Base-by-base conservation (phyloP, 2,888 invertebrate species). In the Dendrolimus houi region DNA sequence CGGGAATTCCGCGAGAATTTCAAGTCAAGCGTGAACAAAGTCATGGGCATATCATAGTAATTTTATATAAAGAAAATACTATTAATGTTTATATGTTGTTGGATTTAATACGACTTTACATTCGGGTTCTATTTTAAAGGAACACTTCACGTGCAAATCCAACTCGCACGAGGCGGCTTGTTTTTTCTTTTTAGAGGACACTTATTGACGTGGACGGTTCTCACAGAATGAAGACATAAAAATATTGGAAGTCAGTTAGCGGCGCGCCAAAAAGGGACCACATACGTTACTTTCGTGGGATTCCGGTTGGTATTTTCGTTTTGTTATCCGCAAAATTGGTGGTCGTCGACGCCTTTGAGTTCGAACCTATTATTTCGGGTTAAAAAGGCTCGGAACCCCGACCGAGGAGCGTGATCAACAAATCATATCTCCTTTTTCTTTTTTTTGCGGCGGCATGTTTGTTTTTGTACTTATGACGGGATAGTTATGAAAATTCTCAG, bases 151-250 rank as follows among this genome's bases (percentile, higher is more conserved):
- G 29, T 29, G 29, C 29, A 29, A 29, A 29, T 29, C 29, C 29
- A 29, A 29, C 29, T 29, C 29, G 29, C 29, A 74, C 71, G 72
- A 72, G 67, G 67, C 73, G 71, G 72, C 73, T 71, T 29, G 29
- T 29, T 68, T 60, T 67, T 71, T 72, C 67, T 65, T 63, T 67
- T 75, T 72, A 66, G 67, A 74, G 74, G 72, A 73, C 67, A 70
- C 66, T 65, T 64, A 29, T 29, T 29, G 29, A 47, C 9, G 47
- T 47, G 9, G 8, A 47, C 71, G 72, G 76, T 84, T 87, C 87
- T 83, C 87, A 83, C 83, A 76, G 79, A 78, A 90, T 90, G 86
- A 89, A 90, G 90, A 90, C 89, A 87, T 90, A 89, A 88, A 87
- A 84, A 85, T 87, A 83, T 84, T 77, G 78, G 77, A 71, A 75